Evolutionary conservation across 2,797 vertebrate species (phyloP).

Genomic region (Arrhamphus sclerolepis): DNA sequence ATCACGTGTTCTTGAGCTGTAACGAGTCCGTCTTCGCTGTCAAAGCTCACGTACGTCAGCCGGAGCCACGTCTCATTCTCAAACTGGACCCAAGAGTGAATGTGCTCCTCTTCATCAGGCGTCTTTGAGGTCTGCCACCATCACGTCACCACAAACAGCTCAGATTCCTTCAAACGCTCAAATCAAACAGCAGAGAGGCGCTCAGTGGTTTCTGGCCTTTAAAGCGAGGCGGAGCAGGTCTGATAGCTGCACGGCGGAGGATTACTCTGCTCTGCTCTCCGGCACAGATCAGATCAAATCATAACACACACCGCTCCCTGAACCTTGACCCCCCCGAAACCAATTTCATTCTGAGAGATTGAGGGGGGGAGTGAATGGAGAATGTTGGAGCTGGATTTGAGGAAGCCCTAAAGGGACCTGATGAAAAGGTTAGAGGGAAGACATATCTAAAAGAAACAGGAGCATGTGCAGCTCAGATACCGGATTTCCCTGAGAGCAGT

Average conservation of each 20-base stretch:
- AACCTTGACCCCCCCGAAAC: constrained; percentile 1
- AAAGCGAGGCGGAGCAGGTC: not conserved
- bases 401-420: not conserved
- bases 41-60: too few relatives aligned
- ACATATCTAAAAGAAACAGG: constrained; percentile 3
- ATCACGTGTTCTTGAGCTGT: too few relatives aligned
- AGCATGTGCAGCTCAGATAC: not conserved
- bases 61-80: too few relatives aligned
- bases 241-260: not conserved
- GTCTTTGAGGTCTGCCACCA: too few relatives aligned
- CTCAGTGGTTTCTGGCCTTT: not conserved
- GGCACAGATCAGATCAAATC: constrained; percentile 1
- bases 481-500: not conserved
- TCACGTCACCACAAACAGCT: not conserved
- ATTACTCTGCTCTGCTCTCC: not conserved
- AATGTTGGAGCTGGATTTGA: not conserved
- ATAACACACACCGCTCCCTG: constrained; percentile 2
- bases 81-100: too few relatives aligned
- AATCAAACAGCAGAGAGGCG: not conserved
- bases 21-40: too few relatives aligned
- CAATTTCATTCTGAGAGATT: constrained; percentile 3
- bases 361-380: not conserved
- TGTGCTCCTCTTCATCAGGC: too few relatives aligned
- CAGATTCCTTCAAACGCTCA: not conserved
- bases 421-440: constrained; percentile 4